A percentile compares a stretch with the other conserved stretches of the same genome.
phyloP scores from a whole-genome alignment of 2,797 vertebrate genomes.

The Lycodopsis pacificus region DNA sequence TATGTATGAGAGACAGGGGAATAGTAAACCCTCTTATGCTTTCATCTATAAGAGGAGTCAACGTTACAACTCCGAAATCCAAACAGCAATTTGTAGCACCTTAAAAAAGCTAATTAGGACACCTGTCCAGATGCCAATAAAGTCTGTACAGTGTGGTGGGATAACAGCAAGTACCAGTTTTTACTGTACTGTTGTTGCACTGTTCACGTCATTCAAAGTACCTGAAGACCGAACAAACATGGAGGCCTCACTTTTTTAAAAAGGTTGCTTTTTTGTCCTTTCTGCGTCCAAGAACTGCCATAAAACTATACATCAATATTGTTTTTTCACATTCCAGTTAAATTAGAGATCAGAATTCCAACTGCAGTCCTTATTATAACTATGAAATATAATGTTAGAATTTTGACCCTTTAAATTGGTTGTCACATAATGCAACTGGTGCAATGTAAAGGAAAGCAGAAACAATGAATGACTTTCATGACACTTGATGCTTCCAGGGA shows the following conservation, averaged over 20 bases:
- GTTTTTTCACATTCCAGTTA: not conserved
- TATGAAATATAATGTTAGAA: not conserved
- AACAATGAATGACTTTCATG: not conserved
- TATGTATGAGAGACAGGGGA: not conserved
- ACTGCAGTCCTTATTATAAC: no score
- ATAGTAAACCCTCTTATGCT: not conserved
- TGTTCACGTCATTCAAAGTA: not conserved
- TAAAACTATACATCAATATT: not conserved
- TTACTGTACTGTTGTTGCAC: not conserved
- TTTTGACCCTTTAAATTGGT: not conserved
- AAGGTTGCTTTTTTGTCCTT: no score
- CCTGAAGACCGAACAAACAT: not conserved
- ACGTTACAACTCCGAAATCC: not conserved
- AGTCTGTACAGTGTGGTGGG: not conserved
- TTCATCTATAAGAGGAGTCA: not conserved
- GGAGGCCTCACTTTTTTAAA: not conserved
- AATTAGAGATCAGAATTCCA: no score
- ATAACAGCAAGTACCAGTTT: not conserved
- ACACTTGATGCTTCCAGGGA: not conserved
- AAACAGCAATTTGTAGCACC: no score
- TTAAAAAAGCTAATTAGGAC: no score
- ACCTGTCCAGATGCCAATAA: not conserved
- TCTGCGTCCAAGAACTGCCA: no score
- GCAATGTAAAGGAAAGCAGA: no score
- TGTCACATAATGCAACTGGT: no score